phyloP scores from a whole-genome alignment of 1,140 invertebrate species.

The Saccostrea glomerata region DNA sequence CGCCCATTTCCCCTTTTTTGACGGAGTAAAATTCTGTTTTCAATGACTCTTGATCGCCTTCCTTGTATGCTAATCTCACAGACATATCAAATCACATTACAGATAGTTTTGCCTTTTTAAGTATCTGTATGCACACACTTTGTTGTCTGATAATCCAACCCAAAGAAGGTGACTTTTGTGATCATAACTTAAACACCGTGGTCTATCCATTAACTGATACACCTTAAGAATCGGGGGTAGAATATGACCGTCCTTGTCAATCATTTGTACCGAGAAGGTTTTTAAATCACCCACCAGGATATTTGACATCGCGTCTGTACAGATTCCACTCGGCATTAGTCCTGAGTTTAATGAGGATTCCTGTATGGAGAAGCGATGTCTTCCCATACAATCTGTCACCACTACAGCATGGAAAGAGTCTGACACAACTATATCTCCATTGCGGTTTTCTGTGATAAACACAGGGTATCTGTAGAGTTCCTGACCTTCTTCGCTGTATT shows the following conservation, averaged over 20 bases:
- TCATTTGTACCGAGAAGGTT: not conserved
- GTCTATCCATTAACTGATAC: not conserved
- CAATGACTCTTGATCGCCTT: too few relatives aligned
- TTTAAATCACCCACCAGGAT: not conserved
- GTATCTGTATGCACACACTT: not conserved
- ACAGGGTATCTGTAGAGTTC: not conserved
- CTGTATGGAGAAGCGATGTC: not conserved
- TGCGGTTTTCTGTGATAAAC: not conserved
- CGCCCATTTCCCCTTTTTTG: too few relatives aligned
- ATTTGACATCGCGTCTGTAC: not conserved
- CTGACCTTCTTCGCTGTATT: not conserved
- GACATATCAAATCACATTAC: not conserved
- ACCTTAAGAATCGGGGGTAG: not conserved
- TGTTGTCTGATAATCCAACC: not conserved
- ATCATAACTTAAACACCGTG: not conserved
- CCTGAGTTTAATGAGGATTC: not conserved
- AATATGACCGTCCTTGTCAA: not conserved
- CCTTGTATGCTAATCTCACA: not conserved
- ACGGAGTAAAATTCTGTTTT: too few relatives aligned
- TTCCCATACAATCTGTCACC: not conserved
- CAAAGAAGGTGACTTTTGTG: not conserved
- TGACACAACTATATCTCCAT: not conserved
- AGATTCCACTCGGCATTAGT: not conserved
- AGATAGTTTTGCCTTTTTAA: not conserved
- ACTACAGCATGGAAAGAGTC: not conserved